These are phyloP conservation scores for Nothura maculosa DNA, from an alignment of 2,797 vertebrate genomes.

Conservation along the genomic window DNA sequence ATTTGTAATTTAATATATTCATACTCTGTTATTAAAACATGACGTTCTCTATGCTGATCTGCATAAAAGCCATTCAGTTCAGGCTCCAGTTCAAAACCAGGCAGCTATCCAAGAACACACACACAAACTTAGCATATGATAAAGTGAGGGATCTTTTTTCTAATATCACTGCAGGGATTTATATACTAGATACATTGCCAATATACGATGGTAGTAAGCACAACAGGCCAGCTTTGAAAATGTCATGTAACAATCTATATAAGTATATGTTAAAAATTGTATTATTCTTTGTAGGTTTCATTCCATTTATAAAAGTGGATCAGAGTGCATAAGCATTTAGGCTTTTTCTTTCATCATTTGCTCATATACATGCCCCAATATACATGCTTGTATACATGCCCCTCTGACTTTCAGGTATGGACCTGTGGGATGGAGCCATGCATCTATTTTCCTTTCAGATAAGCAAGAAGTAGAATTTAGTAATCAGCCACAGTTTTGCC, in stretches of 20 bases:
- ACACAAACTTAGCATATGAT: background rate
- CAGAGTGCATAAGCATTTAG: background rate
- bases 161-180: background rate
- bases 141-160: background rate
- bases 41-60: background rate
- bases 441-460: background rate
- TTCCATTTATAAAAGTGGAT: background rate
- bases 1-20: background rate
- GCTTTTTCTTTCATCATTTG: background rate
- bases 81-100: background rate
- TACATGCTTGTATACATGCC: too few species aligned
- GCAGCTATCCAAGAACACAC: background rate
- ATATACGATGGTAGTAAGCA: background rate
- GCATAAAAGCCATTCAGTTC: background rate
- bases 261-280: background rate
- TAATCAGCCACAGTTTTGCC: background rate
- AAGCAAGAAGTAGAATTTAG: background rate
- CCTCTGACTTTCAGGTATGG: background rate
- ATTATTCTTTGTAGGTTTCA: slow-evolving; percentile 25
- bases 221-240: background rate
- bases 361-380: background rate
- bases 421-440: background rate
- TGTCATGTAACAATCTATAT: background rate
- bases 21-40: background rate
- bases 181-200: background rate